Evolutionary conservation across 2,888 invertebrate species (phyloP).

Genomic region (Cyclophora punctaria): DNA sequence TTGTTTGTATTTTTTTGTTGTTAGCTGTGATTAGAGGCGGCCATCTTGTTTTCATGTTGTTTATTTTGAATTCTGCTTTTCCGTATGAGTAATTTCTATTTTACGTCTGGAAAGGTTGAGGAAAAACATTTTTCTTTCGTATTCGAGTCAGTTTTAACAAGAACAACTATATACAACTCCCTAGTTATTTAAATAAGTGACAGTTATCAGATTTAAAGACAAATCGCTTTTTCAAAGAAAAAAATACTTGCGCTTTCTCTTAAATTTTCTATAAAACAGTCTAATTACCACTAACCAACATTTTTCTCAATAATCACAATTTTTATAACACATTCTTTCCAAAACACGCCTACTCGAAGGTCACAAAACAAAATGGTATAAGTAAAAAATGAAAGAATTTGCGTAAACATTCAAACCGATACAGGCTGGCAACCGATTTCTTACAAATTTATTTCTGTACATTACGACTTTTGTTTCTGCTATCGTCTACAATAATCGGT

Average conservation of each 20-base stretch:
- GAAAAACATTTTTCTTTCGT: too few relatives aligned
- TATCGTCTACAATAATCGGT: slow-evolving; percentile 11
- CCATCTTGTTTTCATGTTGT: slow-evolving; percentile 38
- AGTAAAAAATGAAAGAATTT: slow-evolving; percentile 12
- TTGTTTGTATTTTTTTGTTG: too few relatives aligned
- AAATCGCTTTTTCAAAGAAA: too few relatives aligned
- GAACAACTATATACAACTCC: too few relatives aligned
- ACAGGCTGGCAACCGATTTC: slow-evolving; percentile 26
- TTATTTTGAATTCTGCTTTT: slow-evolving; percentile 32
- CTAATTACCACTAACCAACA: too few relatives aligned
- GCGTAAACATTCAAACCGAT: slow-evolving; percentile 16
- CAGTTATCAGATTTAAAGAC: too few relatives aligned
- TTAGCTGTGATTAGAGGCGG: slow-evolving; percentile 17
- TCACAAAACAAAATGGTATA: slow-evolving; percentile 9
- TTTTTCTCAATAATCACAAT: too few relatives aligned
- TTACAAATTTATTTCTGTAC: slow-evolving; percentile 33
- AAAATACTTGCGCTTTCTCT: too few relatives aligned
- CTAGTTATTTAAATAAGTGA: too few relatives aligned
- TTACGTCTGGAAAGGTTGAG: background rate
- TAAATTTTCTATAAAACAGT: too few relatives aligned
- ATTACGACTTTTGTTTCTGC: slow-evolving; percentile 21
- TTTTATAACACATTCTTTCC: too few relatives aligned
- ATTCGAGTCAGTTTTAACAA: too few relatives aligned
- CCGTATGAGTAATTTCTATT: slow-evolving; percentile 28
- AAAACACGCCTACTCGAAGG: background rate